These are phyloP conservation scores for Euphonia xanthogaster DNA, from an alignment of 2,797 vertebrate species.

Conservation along the genomic window DNA sequence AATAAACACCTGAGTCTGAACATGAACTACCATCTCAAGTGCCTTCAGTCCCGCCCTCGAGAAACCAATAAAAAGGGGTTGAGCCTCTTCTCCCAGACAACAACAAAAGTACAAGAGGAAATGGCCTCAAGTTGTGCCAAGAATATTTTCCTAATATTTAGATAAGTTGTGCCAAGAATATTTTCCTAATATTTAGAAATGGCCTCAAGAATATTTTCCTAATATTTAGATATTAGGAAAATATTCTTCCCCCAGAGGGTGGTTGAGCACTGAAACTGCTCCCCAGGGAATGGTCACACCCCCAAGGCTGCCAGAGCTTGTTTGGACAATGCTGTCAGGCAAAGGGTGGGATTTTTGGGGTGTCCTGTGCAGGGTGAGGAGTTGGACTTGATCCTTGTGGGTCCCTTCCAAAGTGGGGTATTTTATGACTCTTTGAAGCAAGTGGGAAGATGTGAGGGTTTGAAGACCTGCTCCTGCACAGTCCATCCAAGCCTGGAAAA, in stretches of 20 bases:
- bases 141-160: background rate
- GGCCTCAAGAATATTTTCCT: background rate
- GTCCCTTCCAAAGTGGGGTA: accelerated
- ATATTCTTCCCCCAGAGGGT: background rate
- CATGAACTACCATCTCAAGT: background rate
- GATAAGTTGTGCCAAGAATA: too few relatives aligned
- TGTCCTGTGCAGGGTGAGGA: too few relatives aligned
- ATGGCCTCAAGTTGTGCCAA: too few relatives aligned
- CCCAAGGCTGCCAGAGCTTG: accelerated
- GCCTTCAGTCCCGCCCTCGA: background rate
- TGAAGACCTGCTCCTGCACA: background rate
- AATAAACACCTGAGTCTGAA: background rate
- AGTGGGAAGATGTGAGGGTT: accelerated
- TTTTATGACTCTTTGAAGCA: background rate
- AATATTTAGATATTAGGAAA: background rate
- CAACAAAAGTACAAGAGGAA: background rate
- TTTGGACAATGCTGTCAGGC: background rate
- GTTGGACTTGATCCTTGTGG: too few relatives aligned
- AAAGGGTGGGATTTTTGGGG: background rate
- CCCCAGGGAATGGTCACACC: background rate
- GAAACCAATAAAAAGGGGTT: background rate
- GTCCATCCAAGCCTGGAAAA: background rate
- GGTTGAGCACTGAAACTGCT: background rate
- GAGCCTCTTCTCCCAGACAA: background rate
- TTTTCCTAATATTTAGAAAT: background rate